Evolutionary conservation across 2,113 vertebrate species (phyloP).

Genomic region (Excalfactoria chinensis): DNA sequence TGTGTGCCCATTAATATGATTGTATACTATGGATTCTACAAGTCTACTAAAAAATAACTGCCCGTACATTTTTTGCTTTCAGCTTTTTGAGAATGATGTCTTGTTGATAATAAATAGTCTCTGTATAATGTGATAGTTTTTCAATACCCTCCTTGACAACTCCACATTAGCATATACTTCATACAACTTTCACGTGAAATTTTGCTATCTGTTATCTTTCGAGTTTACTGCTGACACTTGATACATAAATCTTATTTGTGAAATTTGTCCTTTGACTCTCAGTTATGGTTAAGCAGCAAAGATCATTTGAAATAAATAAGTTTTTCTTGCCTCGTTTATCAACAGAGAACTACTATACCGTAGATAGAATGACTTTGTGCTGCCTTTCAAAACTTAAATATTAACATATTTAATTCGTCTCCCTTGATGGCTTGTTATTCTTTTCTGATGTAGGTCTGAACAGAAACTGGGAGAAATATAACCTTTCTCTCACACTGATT

Average conservation of each 20-base stretch:
- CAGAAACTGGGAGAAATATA: slow-evolving; percentile 8
- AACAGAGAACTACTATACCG: neutral
- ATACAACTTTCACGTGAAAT: neutral
- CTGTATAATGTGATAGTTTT: neutral
- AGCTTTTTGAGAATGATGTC: neutral
- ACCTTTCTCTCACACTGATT: slow-evolving; percentile 13
- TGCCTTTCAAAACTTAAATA: slow-evolving; percentile 26
- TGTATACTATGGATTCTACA: neutral
- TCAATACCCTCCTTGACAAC: neutral
- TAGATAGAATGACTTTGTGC: neutral
- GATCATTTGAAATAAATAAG: neutral
- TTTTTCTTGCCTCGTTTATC: neutral
- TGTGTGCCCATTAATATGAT: neutral
- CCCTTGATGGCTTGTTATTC: slow-evolving; percentile 8
- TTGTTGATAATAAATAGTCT: neutral
- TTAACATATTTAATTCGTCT: slow-evolving; percentile 24
- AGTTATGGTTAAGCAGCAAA: neutral
- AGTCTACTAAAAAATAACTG: neutral
- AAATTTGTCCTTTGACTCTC: neutral
- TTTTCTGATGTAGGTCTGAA: slow-evolving; percentile 21
- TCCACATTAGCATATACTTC: neutral
- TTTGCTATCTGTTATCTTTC: neutral
- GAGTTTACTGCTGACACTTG: neutral
- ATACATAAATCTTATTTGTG: neutral
- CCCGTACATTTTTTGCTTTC: neutral